phyloP scores from a whole-genome alignment of 2,888 invertebrate species.

The Candidula unifasciata region DNA sequence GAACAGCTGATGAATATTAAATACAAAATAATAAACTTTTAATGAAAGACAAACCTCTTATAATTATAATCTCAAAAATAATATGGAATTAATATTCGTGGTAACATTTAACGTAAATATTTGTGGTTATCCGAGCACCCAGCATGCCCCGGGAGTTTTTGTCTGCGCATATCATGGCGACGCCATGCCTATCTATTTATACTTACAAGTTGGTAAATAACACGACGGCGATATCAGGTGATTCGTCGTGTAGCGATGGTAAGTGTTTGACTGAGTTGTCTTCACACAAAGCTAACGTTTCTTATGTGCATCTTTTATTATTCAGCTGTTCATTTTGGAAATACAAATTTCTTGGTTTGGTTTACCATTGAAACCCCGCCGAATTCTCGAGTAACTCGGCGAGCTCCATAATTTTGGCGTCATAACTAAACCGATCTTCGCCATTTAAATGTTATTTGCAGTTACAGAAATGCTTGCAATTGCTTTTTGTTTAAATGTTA shows the following conservation, averaged over 20 bases:
- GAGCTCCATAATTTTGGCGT: not conserved
- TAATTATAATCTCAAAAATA: not conserved
- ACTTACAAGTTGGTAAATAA: constrained; percentile 36
- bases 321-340: not conserved
- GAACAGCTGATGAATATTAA: too few relatives aligned
- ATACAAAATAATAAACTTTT: not conserved
- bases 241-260: constrained; percentile 43
- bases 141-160: constrained; percentile 29
- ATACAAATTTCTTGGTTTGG: not conserved
- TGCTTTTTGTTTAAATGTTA: too few relatives aligned
- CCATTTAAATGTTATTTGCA: too few relatives aligned
- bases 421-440: not conserved
- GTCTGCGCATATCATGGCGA: constrained; percentile 51
- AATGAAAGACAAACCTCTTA: not conserved
- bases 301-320: not conserved
- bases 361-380: constrained; percentile 13
- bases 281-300: not conserved
- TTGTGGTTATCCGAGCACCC: not conserved
- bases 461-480: too few relatives aligned
- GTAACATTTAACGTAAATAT: not conserved
- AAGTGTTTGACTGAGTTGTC: not conserved
- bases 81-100: not conserved
- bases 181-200: constrained; percentile 49
- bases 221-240: constrained; percentile 22
- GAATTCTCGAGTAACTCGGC: not conserved